Base-by-base conservation (phyloP, 2,797 vertebrate species). In the Cryptoblepharus egeriae region DNA sequence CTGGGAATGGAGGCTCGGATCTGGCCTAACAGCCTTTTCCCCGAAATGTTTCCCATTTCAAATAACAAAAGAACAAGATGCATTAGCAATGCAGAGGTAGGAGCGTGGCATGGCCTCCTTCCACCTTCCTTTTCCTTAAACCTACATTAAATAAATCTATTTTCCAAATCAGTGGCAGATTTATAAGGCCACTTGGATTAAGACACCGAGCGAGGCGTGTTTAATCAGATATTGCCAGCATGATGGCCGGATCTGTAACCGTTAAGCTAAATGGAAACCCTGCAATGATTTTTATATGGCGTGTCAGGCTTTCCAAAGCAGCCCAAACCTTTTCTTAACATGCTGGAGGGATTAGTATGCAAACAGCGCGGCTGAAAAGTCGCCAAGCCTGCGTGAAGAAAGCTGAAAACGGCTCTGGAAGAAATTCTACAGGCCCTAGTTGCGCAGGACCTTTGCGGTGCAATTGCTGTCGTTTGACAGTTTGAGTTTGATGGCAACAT, bases 221-320 rank as follows among this genome's bases (percentile, higher is more conserved):
- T 77, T 74, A 83, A 87, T 85, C 35, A 87, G 80, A 64, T 78
- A 64, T 52, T 24, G 61, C 2, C 63, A 73, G 39, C 70, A 28
- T 1, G 7, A 35, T 22, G 45, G 30, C 42, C 68, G 16, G 35
- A 55, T 58, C 39, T 82, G 77, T 61, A 71, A 72, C n/a, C 12
- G 28, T 69, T 70, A 67, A 52, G 67, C 55, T 63, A 77, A 87
- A 71, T 0, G 80, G 35, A 69, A 74, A 35, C 3, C 49, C 67
- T 12, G 32, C 39, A 32, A 3, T 32, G 60, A 63, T 60, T 61
- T 77, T 55, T 28, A n/a, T 18, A 45, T 45, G 42, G 35, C 60
- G 20, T 1, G 18, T 10, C 32, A 16, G 69, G 69, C 37, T 73
- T 64, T 81, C n/a, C 30, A 26, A 79, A 68, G 74, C 5, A n/a